Percentiles rank a stretch among this genome's conserved stretches.
These are phyloP conservation scores for Redunca redunca DNA, from an alignment of 2,113 vertebrate species.

Conservation along the genomic window DNA sequence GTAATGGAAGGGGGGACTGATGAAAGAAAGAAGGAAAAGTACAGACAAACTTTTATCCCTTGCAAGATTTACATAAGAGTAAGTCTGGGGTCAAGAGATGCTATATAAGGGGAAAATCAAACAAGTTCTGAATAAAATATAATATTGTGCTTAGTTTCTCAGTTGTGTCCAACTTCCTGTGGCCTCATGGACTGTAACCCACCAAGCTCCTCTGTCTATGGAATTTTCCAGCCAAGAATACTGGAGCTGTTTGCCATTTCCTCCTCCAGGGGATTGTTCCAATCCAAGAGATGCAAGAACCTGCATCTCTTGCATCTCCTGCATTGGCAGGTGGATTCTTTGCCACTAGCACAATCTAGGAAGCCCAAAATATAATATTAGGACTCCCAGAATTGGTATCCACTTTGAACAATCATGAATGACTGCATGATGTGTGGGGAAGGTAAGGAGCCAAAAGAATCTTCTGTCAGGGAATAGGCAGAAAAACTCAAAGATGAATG, in stretches of 20 bases:
- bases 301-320: not conserved
- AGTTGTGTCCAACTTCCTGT: not conserved
- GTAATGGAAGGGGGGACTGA: not conserved
- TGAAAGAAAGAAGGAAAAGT: not conserved
- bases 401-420: not conserved
- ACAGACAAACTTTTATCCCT: not conserved
- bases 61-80: not conserved
- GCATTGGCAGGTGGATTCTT: not conserved
- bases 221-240: not conserved
- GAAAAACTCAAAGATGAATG: not conserved
- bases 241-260: not conserved
- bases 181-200: not conserved
- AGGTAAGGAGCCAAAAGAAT: not conserved
- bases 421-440: not conserved
- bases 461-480: not conserved
- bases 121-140: not conserved
- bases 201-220: not conserved
- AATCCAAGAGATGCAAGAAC: not conserved
- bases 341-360: not conserved
- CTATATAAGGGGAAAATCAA: not conserved
- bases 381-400: not conserved
- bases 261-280: not conserved
- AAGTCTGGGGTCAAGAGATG: not conserved
- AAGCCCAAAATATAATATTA: not conserved
- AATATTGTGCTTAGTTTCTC: not conserved